phyloP scores from a whole-genome alignment of 2,888 invertebrate species.

The Seira musarum region DNA sequence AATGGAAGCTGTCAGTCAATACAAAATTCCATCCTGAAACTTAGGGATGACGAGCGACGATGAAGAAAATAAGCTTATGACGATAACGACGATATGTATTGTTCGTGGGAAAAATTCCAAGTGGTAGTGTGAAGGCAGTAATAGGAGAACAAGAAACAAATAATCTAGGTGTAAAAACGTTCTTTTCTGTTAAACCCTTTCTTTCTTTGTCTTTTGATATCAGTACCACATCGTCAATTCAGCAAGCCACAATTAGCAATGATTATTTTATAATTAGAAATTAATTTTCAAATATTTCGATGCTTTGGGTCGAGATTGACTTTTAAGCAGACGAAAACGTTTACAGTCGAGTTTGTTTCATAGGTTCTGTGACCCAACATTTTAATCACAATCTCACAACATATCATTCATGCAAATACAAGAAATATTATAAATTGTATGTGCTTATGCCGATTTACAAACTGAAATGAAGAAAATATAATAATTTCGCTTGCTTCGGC shows the following conservation, averaged over 20 bases:
- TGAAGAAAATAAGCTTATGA: background rate
- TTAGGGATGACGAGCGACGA: background rate
- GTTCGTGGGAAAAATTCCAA: background rate
- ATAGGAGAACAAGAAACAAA: background rate
- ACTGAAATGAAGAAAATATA: background rate
- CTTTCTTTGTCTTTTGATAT: background rate
- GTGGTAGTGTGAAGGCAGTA: background rate
- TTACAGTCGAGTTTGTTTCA: background rate
- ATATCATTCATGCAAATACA: background rate
- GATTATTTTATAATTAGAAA: background rate
- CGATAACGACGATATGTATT: background rate
- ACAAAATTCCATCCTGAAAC: slow-evolving; percentile 11
- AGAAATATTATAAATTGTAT: background rate
- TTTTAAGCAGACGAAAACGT: too few species aligned
- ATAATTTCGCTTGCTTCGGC: slow-evolving; percentile 1
- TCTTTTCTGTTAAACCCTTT: background rate
- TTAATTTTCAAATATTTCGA: background rate
- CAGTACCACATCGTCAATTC: background rate
- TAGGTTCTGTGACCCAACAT: background rate
- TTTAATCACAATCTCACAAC: background rate
- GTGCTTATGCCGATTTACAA: background rate
- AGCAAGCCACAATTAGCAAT: background rate
- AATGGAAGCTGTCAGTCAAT: background rate
- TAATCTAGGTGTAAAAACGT: slow-evolving; percentile 1
- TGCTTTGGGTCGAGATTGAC: background rate